These are phyloP conservation scores for Lapara coniferarum DNA, from an alignment of 2,888 invertebrate genomes.

Conservation along the genomic window DNA sequence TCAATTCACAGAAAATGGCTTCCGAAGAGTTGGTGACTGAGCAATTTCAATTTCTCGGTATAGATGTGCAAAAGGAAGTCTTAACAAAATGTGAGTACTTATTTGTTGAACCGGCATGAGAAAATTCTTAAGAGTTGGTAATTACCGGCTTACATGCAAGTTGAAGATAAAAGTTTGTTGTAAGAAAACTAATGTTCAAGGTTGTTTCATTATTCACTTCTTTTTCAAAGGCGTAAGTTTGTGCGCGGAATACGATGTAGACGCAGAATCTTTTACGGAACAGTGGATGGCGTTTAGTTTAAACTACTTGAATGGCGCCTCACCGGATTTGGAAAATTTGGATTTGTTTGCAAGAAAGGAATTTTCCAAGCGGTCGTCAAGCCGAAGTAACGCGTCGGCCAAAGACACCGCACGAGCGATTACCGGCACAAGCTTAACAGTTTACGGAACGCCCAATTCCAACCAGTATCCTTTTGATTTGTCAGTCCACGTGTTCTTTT, in stretches of 20 bases:
- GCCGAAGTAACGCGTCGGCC: conserved; percentile 57
- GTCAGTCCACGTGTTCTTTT: conserved; percentile 30
- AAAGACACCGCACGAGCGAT: conserved; percentile 64
- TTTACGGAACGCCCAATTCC: conserved; percentile 63
- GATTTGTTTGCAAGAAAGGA: conserved; percentile 86
- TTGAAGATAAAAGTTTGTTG: conserved; percentile 14
- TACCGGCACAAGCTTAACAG: conserved; percentile 70
- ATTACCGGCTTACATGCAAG: conserved; percentile 35
- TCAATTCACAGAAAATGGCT: conserved; percentile 79
- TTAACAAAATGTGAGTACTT: conserved; percentile 82
- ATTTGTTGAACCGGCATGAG: conserved; percentile 7
- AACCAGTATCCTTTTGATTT: conserved; percentile 75
- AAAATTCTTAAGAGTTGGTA: conserved; percentile 11
- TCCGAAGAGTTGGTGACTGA: conserved; percentile 83
- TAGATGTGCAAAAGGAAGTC: conserved; percentile 80
- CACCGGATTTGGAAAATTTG: conserved; percentile 85
- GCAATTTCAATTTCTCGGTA: conserved; percentile 86
- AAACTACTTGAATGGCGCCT: conserved; percentile 84
- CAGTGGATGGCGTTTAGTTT: conserved; percentile 91
- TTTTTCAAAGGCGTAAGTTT: conserved; percentile 84
- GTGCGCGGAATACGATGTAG: conserved; percentile 85
- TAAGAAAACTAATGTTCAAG: conserved; percentile 74
- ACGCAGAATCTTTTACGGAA: conserved; percentile 88
- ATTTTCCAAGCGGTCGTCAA: conserved; percentile 79
- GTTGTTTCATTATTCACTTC: conserved; percentile 69